Evolutionary conservation across 2,113 vertebrate species (phyloP).

Genomic region (Dendropsophus ebraccatus): DNA sequence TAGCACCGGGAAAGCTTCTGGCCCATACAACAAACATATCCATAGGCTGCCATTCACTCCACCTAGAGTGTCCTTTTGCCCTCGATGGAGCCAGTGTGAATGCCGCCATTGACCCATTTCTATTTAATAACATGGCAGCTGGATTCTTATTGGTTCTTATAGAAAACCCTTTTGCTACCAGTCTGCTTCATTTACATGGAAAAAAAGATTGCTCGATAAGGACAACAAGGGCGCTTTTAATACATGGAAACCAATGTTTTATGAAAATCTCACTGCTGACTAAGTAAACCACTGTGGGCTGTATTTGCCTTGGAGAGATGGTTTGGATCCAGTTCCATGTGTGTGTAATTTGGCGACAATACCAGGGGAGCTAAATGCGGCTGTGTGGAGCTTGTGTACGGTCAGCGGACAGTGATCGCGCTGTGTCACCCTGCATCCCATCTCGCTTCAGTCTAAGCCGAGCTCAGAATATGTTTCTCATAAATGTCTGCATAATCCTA

Average conservation of each 20-base stretch:
- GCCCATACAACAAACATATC: too few species aligned
- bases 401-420: background rate
- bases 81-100: too few species aligned
- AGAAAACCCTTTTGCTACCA: too few species aligned
- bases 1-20: too few species aligned
- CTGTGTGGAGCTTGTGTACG: background rate
- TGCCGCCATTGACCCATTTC: too few species aligned
- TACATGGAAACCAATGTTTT: background rate
- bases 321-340: background rate
- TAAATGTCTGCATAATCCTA: constrained; percentile 69
- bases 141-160: too few species aligned
- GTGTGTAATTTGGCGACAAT: background rate
- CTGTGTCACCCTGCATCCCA: background rate
- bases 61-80: too few species aligned
- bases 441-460: background rate
- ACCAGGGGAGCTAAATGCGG: background rate
- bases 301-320: constrained; percentile 14
- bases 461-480: constrained; percentile 69
- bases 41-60: too few species aligned
- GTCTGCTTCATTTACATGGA: too few species aligned
- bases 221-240: background rate
- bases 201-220: too few species aligned
- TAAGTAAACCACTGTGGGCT: background rate
- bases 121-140: too few species aligned
- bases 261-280: background rate